phyloP scores from a whole-genome alignment of 2,797 vertebrate genomes.

The Hozukius guyotensis region DNA sequence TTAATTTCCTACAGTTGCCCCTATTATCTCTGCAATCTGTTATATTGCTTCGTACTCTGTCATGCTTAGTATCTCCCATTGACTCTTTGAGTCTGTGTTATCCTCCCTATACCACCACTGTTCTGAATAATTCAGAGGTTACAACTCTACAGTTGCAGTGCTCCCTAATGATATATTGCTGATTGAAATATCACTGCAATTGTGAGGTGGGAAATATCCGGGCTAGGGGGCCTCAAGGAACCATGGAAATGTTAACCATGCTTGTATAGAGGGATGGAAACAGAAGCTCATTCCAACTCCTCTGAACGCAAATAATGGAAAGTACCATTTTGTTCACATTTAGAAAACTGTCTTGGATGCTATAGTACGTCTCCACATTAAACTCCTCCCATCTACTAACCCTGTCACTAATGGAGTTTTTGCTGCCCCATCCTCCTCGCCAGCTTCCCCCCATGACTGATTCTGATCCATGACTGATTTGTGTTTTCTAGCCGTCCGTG shows the following conservation, averaged over 20 bases:
- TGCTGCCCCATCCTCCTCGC: background rate
- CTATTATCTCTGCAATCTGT: slow-evolving; percentile 45
- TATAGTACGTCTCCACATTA: background rate
- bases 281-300: background rate
- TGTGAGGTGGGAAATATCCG: slow-evolving; percentile 24
- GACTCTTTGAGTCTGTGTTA: slow-evolving; percentile 44
- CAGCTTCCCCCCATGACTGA: slow-evolving; percentile 6
- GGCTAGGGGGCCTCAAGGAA: slow-evolving; percentile 1
- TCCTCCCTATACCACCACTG: slow-evolving; percentile 12
- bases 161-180: slow-evolving; percentile 44
- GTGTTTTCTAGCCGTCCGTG: slow-evolving; percentile 28
- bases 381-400: background rate
- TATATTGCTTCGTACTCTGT: slow-evolving; percentile 12
- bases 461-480: slow-evolving; percentile 24
- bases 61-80: slow-evolving; percentile 23
- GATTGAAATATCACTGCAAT: slow-evolving; percentile 61
- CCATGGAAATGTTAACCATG: background rate
- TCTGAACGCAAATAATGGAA: background rate
- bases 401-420: slow-evolving; percentile 1
- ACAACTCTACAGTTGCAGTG: slow-evolving; percentile 29
- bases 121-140: slow-evolving; percentile 66
- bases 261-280: background rate
- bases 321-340: slow-evolving; percentile 6
- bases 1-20: slow-evolving; percentile 45
- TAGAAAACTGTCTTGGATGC: background rate